Evolutionary conservation across 2,113 vertebrate species (phyloP).

Genomic region (Scolopax mira): DNA sequence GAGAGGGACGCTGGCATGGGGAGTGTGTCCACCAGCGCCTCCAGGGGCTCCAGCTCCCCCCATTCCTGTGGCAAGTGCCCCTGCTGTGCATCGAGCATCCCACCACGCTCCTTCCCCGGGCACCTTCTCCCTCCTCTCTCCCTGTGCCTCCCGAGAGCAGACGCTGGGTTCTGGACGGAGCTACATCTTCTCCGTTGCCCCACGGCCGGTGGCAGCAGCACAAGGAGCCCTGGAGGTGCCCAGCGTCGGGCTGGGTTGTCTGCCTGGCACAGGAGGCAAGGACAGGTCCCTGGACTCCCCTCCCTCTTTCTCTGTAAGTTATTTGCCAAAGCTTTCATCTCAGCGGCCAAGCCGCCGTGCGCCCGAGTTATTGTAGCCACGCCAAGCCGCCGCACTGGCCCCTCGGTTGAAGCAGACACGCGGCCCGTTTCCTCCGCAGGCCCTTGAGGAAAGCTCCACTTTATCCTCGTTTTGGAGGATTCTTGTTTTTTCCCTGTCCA

Average conservation of each 20-base stretch:
- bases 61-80: fast-evolving
- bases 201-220: fast-evolving
- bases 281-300: background rate
- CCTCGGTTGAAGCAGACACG: background rate
- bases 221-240: background rate
- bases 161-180: background rate
- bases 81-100: background rate
- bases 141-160: background rate
- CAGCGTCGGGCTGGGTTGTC: background rate
- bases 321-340: slow-evolving; percentile 72
- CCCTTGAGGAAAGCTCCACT: slow-evolving; percentile 52
- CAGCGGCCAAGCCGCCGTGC: background rate
- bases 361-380: background rate
- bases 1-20: background rate
- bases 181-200: background rate
- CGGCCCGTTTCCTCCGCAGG: background rate
- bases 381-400: background rate
- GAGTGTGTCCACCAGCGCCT: background rate
- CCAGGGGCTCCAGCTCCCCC: background rate
- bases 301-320: slow-evolving; percentile 31
- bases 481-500: background rate
- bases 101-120: background rate
- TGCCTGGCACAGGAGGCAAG: background rate
- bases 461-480: slow-evolving; percentile 70
- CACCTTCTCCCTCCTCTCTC: background rate